Conservation (phyloP, 2,113 vertebrate species). For the Pedionomus torquatus region DNA sequence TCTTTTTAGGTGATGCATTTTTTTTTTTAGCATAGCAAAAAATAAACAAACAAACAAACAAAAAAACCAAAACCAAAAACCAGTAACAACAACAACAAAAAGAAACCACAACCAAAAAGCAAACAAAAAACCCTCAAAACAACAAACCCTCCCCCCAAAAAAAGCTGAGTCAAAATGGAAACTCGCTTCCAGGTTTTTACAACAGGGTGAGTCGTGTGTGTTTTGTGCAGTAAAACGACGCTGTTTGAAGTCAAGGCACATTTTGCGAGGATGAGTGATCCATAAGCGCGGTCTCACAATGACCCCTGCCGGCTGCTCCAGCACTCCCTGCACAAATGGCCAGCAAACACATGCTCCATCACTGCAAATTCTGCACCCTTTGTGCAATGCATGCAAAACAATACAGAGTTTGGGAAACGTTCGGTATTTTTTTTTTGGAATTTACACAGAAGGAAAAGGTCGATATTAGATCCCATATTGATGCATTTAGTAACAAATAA, state of each 20-base stretch:
- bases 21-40: not conserved
- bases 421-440: accelerated
- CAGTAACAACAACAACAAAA: too few relatives aligned
- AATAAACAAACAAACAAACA: not conserved
- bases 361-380: accelerated
- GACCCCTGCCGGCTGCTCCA: not conserved
- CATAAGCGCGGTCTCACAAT: not conserved
- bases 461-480: not conserved
- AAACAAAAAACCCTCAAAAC: too few relatives aligned
- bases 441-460: not conserved
- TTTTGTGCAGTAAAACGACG: not conserved
- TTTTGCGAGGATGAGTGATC: accelerated
- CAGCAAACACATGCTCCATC: accelerated
- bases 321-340: accelerated
- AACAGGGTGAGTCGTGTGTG: not conserved
- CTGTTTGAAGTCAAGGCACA: not conserved
- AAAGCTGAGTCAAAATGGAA: not conserved
- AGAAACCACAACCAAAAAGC: too few relatives aligned
- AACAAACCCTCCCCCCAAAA: not conserved
- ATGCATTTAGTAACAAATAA: not conserved
- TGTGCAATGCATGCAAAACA: accelerated
- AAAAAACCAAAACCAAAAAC: not conserved
- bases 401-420: not conserved
- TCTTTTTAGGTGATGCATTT: not conserved
- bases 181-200: not conserved